Evolutionary conservation across 2,888 invertebrate genomes (phyloP), one percentile per base, ranked within the genome.

Genomic region (Metacarcinus magister): DNA sequence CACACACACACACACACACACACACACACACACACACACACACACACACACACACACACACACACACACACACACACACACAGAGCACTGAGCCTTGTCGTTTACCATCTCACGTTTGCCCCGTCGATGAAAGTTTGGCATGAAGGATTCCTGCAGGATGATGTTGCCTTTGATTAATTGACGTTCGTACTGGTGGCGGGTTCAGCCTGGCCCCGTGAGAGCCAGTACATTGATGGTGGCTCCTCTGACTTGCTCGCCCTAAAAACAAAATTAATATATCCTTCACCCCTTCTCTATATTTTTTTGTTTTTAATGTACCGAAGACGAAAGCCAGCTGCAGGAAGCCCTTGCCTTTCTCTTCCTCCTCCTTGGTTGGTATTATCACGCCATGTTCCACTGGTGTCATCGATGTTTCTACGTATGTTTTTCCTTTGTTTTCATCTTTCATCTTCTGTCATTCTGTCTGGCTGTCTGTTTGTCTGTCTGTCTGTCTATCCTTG

Each of bases 1-100:
- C 75, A 82, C 82, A 82, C 82, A 82, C 82, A 32, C 28, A 32
- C 82, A 32, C 82, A 28, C 82, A 32, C 82, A 67, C 82, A 32
- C 82, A 28, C 82, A 28, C 82, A 28, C 82, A 32, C 82, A 82
- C 82, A 82, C 82, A 82, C 32, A 82, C 82, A 32, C 82, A 82
- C 82, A 82, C 82, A 82, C 82, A 82, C 82, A 82, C 82, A 82
- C 82, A 67, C 67, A 67, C 67, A 67, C 67, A 67, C 67, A 67
- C 67, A 67, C 67, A 67, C 67, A 67, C 67, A 67, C 82, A 32
- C 82, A 32, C 82, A 32, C 82, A 82, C 32, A 82, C 82, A 28
- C 28, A 39, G 13, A 32, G 32, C 32, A 32, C 13, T 39, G 87
- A n/a, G 0, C 87, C 39, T 39, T 16, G 39, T 32, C 87, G 19